phyloP scores from a whole-genome alignment of 2,888 invertebrate species.

The Carterocephalus palaemon region DNA sequence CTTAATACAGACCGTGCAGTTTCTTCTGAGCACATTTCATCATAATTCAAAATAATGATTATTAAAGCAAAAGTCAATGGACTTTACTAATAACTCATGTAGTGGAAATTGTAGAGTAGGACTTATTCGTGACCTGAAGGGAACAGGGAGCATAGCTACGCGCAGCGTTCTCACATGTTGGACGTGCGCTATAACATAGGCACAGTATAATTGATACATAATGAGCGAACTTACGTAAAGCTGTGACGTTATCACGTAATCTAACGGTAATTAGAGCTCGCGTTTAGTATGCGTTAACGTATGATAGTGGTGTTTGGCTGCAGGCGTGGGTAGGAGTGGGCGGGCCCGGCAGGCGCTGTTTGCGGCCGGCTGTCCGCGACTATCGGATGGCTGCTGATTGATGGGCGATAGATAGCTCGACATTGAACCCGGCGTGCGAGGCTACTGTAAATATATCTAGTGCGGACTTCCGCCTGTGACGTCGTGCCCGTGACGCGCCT shows the following conservation, averaged over 20 bases:
- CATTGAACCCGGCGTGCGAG: conserved; percentile 70
- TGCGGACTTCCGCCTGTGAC: conserved; percentile 73
- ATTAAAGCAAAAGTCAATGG: too few species aligned
- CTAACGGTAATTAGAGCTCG: conserved; percentile 34
- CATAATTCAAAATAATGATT: too few species aligned
- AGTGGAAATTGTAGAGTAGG: too few species aligned
- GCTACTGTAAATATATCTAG: conserved; percentile 66
- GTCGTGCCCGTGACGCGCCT: conserved; percentile 60
- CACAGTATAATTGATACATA: conserved; percentile 10
- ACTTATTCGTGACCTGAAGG: too few species aligned
- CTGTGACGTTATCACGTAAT: conserved; percentile 28
- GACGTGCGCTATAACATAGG: too few species aligned
- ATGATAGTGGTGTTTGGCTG: conserved; percentile 17
- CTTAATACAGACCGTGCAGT: too few species aligned
- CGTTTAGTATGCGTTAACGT: conserved; percentile 19
- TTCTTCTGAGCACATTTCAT: too few species aligned
- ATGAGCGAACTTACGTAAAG: conserved; percentile 23
- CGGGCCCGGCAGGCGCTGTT: conserved; percentile 28
- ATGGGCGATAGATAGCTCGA: conserved; percentile 75
- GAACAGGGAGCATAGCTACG: too few species aligned
- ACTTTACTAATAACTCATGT: too few species aligned
- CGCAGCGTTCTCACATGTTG: too few species aligned
- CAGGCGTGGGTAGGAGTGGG: conserved; percentile 23
- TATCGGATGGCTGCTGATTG: conserved; percentile 55
- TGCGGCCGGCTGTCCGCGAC: conserved; percentile 33